phyloP scores from a whole-genome alignment of 2,888 invertebrate species.

The Drosophila borealis region DNA sequence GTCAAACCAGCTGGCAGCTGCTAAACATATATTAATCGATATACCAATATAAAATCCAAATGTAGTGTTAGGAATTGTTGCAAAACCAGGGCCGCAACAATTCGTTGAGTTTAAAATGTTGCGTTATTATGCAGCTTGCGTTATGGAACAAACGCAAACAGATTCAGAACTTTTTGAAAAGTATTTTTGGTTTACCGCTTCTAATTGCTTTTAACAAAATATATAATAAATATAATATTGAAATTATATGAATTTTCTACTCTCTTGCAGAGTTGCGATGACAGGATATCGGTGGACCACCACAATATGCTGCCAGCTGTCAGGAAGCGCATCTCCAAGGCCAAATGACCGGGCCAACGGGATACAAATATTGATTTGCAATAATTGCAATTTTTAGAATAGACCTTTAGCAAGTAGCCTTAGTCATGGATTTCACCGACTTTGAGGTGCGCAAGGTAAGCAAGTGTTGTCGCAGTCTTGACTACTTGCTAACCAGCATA shows the following conservation, averaged over 20 bases:
- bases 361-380: conserved; percentile 70
- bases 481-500: too few species aligned
- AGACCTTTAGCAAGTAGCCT: conserved; percentile 35
- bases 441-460: conserved; percentile 82
- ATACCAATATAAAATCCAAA: background rate
- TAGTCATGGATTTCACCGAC: conserved; percentile 82
- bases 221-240: background rate
- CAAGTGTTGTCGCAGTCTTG: background rate
- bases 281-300: conserved; percentile 27
- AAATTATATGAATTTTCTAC: background rate
- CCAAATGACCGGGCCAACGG: conserved; percentile 44
- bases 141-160: too few species aligned
- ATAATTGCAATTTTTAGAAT: conserved; percentile 34
- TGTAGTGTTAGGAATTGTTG: conserved; percentile 5
- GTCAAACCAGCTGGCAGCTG: background rate
- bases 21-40: background rate
- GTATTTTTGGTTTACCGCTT: too few species aligned
- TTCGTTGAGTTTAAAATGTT: conserved; percentile 24
- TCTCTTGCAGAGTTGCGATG: background rate
- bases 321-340: conserved; percentile 30
- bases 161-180: too few species aligned
- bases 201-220: too few species aligned
- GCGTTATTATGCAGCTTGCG: background rate
- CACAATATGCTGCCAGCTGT: conserved; percentile 40
- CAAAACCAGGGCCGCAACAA: background rate